Base-by-base conservation (phyloP, 2,113 vertebrate species). In the Atractosteus spatula region DNA sequence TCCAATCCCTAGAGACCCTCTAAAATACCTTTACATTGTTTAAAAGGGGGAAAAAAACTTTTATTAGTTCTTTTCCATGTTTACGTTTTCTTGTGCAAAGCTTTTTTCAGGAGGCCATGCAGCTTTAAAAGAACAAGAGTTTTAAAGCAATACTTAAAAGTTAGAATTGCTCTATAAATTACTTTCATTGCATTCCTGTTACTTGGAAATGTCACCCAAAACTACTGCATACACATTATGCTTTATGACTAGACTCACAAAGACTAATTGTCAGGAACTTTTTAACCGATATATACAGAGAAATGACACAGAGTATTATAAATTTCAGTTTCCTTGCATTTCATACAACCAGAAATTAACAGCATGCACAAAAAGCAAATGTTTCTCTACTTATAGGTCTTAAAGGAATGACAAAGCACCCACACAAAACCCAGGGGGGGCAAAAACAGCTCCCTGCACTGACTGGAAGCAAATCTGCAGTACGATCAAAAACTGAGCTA, bases 401-500 rank as follows among this genome's bases (percentile, higher is more conserved):
- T 45, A 13, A 44, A 12, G 10, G 29, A 29, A 29, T 68, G 44
- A 44, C 71, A 72, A 54, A 42, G 55, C 57, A 68, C 76, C 78
- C 73, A 81, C 78, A 81, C 57, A 42, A 12, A 74, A 41, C 4
- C 8, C 11, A 62, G 68, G 72, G 29, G 44, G 44, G 29, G 29
- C 29, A 29, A 29, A 29, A 29, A 29, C 29, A 29, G 29, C 29
- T 29, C 29, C 29, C 29, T 73, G 43, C 29, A 54, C 68, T 73
- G 7, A n/a, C 68, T 69, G 8, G 17, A 75, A 45, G 16, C 55
- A 62, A 66, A 71, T 68, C 71, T 71, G 43, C 16, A 42, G 66
- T 65, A 71, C 74, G 54, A 62, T 56, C 17, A 62, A 59, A 70
- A 76, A 71, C 61, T 62, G 41, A 79, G 68, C 75, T 71, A 44